Evolutionary conservation across 2,888 invertebrate genomes (phyloP).

Genomic region (Cryptus viduatorius): DNA sequence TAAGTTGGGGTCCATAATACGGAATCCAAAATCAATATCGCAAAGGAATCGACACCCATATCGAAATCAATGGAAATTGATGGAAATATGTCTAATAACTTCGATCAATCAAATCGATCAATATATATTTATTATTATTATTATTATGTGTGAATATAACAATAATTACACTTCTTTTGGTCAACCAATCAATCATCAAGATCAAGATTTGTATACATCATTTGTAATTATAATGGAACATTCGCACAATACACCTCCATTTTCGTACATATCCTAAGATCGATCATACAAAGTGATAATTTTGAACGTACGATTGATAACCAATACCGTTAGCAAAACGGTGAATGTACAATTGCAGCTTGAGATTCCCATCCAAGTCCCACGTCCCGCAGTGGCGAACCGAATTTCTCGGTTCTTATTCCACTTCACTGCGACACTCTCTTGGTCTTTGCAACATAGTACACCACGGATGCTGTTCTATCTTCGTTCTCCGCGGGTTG

Average conservation of each 20-base stretch:
- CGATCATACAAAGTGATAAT: neutral
- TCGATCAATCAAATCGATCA: neutral
- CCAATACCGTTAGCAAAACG: too few species aligned
- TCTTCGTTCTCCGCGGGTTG: conserved; percentile 45
- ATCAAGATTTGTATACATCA: too few species aligned
- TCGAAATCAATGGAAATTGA: neutral
- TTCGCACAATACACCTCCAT: neutral
- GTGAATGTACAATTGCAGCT: neutral
- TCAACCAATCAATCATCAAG: too few species aligned
- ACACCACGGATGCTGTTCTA: conserved; percentile 51
- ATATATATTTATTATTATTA: neutral
- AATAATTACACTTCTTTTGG: too few species aligned
- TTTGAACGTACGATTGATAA: neutral
- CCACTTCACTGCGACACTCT: conserved; percentile 69
- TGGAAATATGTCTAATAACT: neutral
- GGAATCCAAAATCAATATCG: neutral
- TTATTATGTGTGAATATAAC: too few species aligned
- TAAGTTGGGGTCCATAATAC: neutral
- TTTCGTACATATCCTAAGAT: neutral
- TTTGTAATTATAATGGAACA: neutral
- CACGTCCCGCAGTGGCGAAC: conserved; percentile 14
- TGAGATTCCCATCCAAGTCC: neutral
- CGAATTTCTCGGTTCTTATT: conserved; percentile 70
- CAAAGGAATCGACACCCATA: neutral
- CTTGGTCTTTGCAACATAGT: conserved; percentile 57